Evolutionary conservation across 2,888 invertebrate species (phyloP).

Genomic region (Schizotus pectinicornis): DNA sequence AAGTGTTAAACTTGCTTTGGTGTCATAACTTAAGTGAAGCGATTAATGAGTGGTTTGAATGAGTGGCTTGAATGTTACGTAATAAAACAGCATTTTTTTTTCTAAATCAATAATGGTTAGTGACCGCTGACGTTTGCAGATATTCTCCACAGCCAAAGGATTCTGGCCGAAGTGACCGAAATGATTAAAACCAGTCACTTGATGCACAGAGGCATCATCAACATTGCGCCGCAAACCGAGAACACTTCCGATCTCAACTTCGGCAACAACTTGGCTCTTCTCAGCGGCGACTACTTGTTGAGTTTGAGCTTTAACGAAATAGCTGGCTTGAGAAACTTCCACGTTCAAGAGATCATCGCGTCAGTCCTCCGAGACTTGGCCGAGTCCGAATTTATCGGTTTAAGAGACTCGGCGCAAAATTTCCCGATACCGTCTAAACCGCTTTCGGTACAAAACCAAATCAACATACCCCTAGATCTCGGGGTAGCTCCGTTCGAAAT

Average conservation of each 20-base stretch:
- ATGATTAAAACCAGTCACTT: conserved; percentile 92
- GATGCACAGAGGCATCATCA: conserved; percentile 81
- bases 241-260: conserved; percentile 78
- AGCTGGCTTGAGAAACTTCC: conserved; percentile 76
- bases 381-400: conserved; percentile 86
- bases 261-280: conserved; percentile 91
- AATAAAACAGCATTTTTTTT: no score
- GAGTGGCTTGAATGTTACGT: neutral
- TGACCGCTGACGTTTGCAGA: conserved; percentile 40
- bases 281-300: conserved; percentile 87
- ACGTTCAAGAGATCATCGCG: conserved; percentile 86
- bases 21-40: no score
- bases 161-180: conserved; percentile 91
- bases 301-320: conserved; percentile 88
- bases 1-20: no score
- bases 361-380: conserved; percentile 85
- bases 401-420: conserved; percentile 82
- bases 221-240: conserved; percentile 68
- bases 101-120: no score
- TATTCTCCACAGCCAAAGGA: conserved; percentile 83
- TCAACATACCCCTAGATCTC: conserved; percentile 40
- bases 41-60: neutral
- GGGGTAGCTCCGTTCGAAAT: conserved; percentile 43
- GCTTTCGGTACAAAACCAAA: conserved; percentile 28
- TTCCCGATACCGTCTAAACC: conserved; percentile 78